These are phyloP conservation scores for Chaetodon auriga DNA, from an alignment of 2,113 vertebrate species.

Conservation along the genomic window DNA sequence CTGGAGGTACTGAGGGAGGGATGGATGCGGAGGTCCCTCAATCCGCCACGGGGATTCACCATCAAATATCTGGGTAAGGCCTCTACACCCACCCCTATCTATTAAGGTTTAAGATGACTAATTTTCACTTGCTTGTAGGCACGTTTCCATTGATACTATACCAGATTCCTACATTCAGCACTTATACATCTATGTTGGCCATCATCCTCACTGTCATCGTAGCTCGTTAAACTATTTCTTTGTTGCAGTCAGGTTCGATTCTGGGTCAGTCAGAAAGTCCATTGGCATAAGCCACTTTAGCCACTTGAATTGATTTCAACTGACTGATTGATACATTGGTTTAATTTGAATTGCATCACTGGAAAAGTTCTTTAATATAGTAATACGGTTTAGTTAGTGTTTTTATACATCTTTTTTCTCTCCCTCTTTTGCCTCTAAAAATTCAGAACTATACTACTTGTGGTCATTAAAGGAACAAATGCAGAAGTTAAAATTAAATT, in stretches of 20 bases:
- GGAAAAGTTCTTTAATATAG: too few species aligned
- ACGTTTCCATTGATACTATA: background rate
- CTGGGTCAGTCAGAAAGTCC: background rate
- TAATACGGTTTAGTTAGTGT: background rate
- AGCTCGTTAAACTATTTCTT: background rate
- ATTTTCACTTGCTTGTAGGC: background rate
- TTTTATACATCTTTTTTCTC: background rate
- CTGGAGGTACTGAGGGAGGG: constrained; percentile 94
- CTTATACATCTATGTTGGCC: background rate
- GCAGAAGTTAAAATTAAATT: background rate
- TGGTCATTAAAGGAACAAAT: background rate
- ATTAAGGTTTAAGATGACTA: background rate
- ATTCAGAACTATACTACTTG: background rate
- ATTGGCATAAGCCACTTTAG: background rate
- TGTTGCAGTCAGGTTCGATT: background rate
- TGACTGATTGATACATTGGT: too few species aligned
- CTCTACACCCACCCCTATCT: background rate
- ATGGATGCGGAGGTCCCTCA: constrained; percentile 93
- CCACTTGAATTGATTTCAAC: too few species aligned
- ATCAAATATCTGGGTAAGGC: constrained; percentile 95
- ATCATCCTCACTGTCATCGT: background rate
- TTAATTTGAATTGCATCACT: too few species aligned
- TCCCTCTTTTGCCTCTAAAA: background rate
- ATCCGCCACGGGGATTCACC: constrained; percentile 92
- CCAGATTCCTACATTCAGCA: background rate